Evolutionary conservation across 2,888 invertebrate species (phyloP), one percentile per base, ranked within the genome.

Genomic region (Cheiracanthium punctorium): DNA sequence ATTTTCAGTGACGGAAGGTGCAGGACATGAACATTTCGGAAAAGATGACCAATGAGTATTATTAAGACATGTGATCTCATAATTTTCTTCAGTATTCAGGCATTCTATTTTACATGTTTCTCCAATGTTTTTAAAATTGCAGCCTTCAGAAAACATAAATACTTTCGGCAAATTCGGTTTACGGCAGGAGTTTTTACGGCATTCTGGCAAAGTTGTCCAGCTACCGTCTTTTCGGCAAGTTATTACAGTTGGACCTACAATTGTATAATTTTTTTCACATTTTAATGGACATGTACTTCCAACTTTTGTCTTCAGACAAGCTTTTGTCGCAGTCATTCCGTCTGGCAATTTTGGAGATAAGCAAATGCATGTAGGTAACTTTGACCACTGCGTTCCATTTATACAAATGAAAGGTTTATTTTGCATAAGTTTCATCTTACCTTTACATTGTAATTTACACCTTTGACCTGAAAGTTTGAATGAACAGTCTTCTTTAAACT

Each of bases 21-120:
- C 8, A 37, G 76, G 75, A 28, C 76, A 82, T 10, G 75, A 24
- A n/a, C 82, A 82, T 10, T 76, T 58, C 10, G 82, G 82, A 58
- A 76, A 20, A 33, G 28, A 17, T 1, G 69, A 69, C 81, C 74
- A 81, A 10, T 29, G n/a, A 29, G 14, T 14, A 17, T 14, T 10
- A 24, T 41, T 43, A 8, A 71, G 14, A 41, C 71, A 71, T 33
- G 43, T 24, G 14, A 71, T 71, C 17, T 29, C 10, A 1, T 14
- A 43, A 10, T 24, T 30, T 48, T 73, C 7, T 37, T 48, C 14
- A 52, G 52, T 48, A 17, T 48, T 48, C 17, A 52, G 70, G 12
- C 67, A 67, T 2, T 32, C n/a, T 14, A 67, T 30, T 17, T 7
- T 1, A 67, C 67, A 67, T 4, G 17, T 14, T 4, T 67, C 67